These are phyloP conservation scores for Tichodroma muraria DNA, from an alignment of 2,113 vertebrate species.

Conservation along the genomic window DNA sequence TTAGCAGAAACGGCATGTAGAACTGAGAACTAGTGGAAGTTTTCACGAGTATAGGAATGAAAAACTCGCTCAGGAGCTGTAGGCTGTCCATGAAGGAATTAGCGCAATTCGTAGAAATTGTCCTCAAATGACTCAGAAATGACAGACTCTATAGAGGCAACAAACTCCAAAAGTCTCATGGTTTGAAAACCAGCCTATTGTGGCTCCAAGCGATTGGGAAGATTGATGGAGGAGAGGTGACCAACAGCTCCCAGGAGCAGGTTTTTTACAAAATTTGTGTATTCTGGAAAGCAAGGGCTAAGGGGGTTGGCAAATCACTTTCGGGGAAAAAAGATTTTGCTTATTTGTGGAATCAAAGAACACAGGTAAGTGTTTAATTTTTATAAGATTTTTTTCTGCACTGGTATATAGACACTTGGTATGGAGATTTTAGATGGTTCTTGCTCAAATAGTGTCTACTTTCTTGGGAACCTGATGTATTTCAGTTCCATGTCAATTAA, in stretches of 20 bases:
- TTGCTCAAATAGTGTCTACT: neutral
- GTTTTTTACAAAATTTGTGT: neutral
- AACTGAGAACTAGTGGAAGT: neutral
- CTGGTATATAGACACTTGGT: neutral
- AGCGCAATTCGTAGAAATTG: neutral
- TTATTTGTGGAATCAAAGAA: neutral
- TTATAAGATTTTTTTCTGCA: neutral
- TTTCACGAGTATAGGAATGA: neutral
- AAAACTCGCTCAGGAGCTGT: neutral
- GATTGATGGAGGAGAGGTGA: neutral
- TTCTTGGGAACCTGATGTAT: neutral
- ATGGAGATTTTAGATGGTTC: neutral
- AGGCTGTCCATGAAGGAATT: neutral
- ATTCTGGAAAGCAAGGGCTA: neutral
- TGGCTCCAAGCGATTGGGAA: neutral
- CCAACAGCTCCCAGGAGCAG: neutral
- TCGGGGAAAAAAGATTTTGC: neutral
- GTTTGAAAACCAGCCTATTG: neutral
- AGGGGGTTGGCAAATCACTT: neutral
- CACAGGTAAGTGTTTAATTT: slow-evolving; percentile 14
- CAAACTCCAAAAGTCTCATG: neutral
- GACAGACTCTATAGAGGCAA: neutral
- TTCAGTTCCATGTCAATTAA: neutral
- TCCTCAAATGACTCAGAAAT: neutral
- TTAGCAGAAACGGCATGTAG: neutral